Evolutionary conservation across 2,797 vertebrate genomes (phyloP).

Genomic region (Carapus acus): DNA sequence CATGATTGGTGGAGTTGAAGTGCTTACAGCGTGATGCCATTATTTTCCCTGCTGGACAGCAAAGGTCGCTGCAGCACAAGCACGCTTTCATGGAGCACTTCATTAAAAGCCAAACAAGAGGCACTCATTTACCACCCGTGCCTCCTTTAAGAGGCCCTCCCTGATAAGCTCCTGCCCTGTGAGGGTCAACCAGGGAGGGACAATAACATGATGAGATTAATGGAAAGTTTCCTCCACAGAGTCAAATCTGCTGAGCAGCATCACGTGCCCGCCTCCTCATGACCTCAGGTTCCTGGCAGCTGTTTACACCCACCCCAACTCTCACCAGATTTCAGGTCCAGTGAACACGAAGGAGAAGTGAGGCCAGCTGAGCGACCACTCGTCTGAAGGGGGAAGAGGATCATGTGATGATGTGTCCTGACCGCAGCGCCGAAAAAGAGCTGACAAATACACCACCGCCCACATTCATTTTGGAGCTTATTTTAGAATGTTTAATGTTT

Average conservation of each 20-base stretch:
- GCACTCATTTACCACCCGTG: slow-evolving; percentile 11
- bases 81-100: slow-evolving; percentile 14
- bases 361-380: slow-evolving; percentile 15
- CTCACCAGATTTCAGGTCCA: slow-evolving; percentile 5
- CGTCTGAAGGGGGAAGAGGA: slow-evolving; percentile 48
- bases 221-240: slow-evolving; percentile 37
- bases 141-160: background rate
- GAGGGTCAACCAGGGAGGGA: slow-evolving; percentile 32
- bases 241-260: no score
- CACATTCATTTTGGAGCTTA: no score
- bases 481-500: no score
- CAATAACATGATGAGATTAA: slow-evolving; percentile 20
- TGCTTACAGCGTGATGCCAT: slow-evolving; percentile 2
- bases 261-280: no score
- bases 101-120: slow-evolving; percentile 8
- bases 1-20: slow-evolving; percentile 8
- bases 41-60: background rate
- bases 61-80: slow-evolving; percentile 3
- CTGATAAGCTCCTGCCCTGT: slow-evolving; percentile 15
- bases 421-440: slow-evolving; percentile 21
- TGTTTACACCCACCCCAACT: background rate
- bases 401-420: slow-evolving; percentile 54
- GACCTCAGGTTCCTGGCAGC: no score
- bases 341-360: slow-evolving; percentile 40
- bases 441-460: no score